Conservation (phyloP, 2,113 vertebrate species). For the Tapirus terrestris region DNA sequence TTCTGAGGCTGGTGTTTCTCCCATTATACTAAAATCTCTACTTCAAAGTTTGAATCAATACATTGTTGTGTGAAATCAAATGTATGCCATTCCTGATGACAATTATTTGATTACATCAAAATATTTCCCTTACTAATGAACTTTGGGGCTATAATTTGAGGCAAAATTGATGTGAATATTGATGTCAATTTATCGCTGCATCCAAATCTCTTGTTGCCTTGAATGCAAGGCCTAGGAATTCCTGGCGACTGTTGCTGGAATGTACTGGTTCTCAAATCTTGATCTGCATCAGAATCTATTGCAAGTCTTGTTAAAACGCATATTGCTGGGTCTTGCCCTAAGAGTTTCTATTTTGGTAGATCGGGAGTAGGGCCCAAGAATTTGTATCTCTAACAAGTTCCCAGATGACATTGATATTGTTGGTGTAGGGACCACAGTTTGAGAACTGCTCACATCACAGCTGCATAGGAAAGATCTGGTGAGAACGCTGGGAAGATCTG, state of each 20-base stretch:
- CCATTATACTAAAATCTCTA: background rate
- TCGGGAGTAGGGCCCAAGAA: background rate
- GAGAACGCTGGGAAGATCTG: background rate
- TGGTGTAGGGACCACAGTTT: background rate
- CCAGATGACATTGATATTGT: background rate
- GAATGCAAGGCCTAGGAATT: background rate
- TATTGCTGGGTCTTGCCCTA: rapidly evolving
- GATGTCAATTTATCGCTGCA: background rate
- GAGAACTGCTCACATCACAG: background rate
- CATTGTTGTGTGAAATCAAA: background rate
- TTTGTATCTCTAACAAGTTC: background rate
- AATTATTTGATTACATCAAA: background rate
- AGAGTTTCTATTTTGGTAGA: background rate
- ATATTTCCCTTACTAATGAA: background rate
- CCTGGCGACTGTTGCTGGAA: background rate
- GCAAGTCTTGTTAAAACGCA: background rate
- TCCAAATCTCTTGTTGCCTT: background rate
- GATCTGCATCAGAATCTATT: background rate
- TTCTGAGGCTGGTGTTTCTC: background rate
- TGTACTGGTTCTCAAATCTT: background rate
- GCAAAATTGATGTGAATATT: background rate
- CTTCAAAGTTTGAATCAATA: background rate
- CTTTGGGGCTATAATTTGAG: background rate
- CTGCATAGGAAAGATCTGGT: background rate
- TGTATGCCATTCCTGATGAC: background rate